These are phyloP conservation scores for Paraescarpia echinospica DNA, from an alignment of 1,140 invertebrate genomes.

Conservation along the genomic window DNA sequence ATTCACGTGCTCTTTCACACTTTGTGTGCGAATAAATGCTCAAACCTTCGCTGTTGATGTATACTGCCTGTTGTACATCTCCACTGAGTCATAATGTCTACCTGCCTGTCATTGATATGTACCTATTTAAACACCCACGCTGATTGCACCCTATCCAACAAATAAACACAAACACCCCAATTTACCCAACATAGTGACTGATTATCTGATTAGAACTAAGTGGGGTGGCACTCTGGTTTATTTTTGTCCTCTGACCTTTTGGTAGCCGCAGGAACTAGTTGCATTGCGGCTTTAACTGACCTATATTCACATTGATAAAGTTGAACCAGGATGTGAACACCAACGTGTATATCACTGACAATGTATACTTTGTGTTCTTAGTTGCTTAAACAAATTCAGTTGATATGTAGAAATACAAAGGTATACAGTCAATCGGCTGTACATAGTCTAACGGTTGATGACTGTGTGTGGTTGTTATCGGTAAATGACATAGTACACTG, in stretches of 20 bases:
- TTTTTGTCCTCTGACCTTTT: background rate
- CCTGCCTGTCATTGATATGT: background rate
- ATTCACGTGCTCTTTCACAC: background rate
- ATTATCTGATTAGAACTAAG: background rate
- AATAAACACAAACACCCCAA: background rate
- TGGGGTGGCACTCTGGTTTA: background rate
- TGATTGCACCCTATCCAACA: background rate
- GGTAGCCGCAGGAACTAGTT: background rate
- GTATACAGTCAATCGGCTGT: no score
- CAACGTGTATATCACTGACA: no score
- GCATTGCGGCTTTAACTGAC: background rate
- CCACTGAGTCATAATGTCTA: background rate
- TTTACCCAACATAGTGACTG: background rate
- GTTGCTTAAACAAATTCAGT: no score
- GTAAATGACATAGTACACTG: no score
- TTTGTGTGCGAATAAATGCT: background rate
- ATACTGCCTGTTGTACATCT: background rate
- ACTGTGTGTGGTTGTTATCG: no score
- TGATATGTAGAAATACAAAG: no score
- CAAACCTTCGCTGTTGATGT: background rate
- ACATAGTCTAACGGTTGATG: no score
- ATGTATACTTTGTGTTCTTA: no score
- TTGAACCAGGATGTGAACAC: background rate
- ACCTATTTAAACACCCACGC: background rate
- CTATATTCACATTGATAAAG: background rate